Evolutionary conservation across 2,888 invertebrate genomes (phyloP).

Genomic region (Lycophotia porphyrea): DNA sequence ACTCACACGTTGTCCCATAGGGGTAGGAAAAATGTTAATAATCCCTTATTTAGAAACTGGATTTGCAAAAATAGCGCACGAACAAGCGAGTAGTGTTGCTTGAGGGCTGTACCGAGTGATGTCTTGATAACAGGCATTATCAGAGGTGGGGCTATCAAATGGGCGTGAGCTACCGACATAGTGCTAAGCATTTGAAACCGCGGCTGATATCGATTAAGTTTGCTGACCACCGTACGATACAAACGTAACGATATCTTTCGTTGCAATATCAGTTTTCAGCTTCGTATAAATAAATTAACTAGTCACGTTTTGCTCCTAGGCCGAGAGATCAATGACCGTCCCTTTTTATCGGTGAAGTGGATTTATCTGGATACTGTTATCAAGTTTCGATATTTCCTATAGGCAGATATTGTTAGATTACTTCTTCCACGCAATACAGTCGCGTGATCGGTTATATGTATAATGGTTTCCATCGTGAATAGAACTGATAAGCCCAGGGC

Average conservation of each 20-base stretch:
- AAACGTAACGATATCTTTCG: slow-evolving; percentile 59
- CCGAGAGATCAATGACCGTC: slow-evolving; percentile 82
- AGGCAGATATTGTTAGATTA: slow-evolving; percentile 62
- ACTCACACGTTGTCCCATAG: neutral
- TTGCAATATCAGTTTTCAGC: slow-evolving; percentile 60
- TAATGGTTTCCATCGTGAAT: slow-evolving; percentile 28
- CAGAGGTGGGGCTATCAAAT: slow-evolving; percentile 30
- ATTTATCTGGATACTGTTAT: slow-evolving; percentile 72
- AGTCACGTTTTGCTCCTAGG: slow-evolving; percentile 72
- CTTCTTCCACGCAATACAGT: slow-evolving; percentile 27
- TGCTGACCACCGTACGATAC: slow-evolving; percentile 52
- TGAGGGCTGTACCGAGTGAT: neutral
- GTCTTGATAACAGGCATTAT: slow-evolving; percentile 16
- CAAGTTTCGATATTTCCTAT: slow-evolving; percentile 67
- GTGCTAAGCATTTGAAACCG: slow-evolving; percentile 47
- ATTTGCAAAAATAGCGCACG: neutral
- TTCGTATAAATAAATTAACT: slow-evolving; percentile 65
- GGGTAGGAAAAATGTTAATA: neutral
- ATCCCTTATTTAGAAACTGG: neutral
- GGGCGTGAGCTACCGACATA: slow-evolving; percentile 20
- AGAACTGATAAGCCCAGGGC: slow-evolving; percentile 6
- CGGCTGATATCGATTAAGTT: slow-evolving; percentile 52
- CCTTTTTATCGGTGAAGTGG: slow-evolving; percentile 77
- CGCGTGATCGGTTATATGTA: slow-evolving; percentile 42
- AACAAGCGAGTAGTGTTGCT: neutral